A percentile compares a stretch with the other conserved stretches of the same genome.
phyloP scores from a whole-genome alignment of 2,113 vertebrate genomes.

The Plecotus auritus region DNA sequence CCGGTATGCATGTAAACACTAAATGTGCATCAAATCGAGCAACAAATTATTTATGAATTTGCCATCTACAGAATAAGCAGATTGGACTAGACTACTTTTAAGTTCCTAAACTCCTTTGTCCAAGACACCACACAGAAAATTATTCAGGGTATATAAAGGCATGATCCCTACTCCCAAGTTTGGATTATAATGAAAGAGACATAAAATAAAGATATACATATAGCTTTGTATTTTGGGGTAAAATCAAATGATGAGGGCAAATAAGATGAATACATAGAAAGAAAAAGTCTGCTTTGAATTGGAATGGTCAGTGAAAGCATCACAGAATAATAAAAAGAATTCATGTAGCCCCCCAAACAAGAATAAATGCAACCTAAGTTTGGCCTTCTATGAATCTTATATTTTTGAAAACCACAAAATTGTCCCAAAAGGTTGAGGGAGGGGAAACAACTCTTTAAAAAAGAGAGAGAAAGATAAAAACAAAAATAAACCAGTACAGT shows the following conservation, averaged over 20 bases:
- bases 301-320: conserved; percentile 1
- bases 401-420: conserved; percentile 36
- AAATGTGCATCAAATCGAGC: conserved; percentile 34
- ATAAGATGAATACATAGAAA: conserved; percentile 31
- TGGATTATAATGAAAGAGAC: conserved; percentile 10
- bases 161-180: not conserved
- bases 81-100: not conserved
- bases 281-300: conserved; percentile 29
- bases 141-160: not conserved
- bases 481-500: not conserved
- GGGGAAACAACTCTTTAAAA: not conserved
- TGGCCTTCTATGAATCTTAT: not conserved
- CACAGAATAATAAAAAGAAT: conserved; percentile 17
- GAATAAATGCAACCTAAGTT: conserved; percentile 11
- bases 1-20: not conserved
- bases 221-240: not conserved
- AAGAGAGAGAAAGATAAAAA: not conserved
- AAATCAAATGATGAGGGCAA: conserved; percentile 32
- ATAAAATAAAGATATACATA: conserved; percentile 23
- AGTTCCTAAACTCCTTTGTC: conserved; percentile 22
- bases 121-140: not conserved
- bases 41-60: conserved; percentile 34
- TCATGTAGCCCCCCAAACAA: not conserved
- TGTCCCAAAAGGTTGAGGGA: not conserved
- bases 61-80: conserved; percentile 1